Evolutionary conservation across 2,797 vertebrate species (phyloP), one percentile per base, ranked within the genome.

Genomic region (Gorsachius magnificus): DNA sequence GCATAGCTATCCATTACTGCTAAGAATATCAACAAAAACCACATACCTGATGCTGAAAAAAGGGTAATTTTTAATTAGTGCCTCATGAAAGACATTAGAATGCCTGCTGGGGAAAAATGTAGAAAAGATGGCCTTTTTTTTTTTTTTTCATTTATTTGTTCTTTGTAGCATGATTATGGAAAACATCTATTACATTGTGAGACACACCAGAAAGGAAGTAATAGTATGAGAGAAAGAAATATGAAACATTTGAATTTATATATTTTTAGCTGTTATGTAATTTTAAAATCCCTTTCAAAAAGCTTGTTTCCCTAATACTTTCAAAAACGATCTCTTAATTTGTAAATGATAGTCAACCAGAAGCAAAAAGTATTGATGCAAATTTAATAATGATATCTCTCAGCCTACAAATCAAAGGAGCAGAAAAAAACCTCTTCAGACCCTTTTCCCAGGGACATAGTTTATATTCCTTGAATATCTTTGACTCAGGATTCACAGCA

Each of bases 41-140:
- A 45, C 25, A 29, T 87, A 89, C 77, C 46, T 90, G 89, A 93
- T 93, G 33, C 36, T 65, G 38, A 25, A 76, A 79, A 86, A 61
- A 3, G 21, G 25, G 46, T 93, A 10, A 84, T 79, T 97, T 93
- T 91, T 93, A 95, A 90, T 95, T 89, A 91, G 71, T 51, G 14
- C 16, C 38, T 96, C 65, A 69, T 77, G 45, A 95, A 96, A 87
- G 31, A 38, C 79, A 90, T 89, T 91, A 93, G 64, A 94, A 86
- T 79, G 28, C 24, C 63, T 95, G 26, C 26, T 36, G 60, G 71
- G 54, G 38, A 31, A 90, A 92, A 92, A 91, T 29, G 7, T 50
- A 60, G 81, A 68, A 90, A 94, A 94, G 12, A 20, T 89, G 31
- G 1, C 2, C 29, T 90, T 90, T 78, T 24, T 70, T 46, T 48